Base-by-base conservation (phyloP, 1,140 invertebrate genomes). In the Wasmannia auropunctata region DNA sequence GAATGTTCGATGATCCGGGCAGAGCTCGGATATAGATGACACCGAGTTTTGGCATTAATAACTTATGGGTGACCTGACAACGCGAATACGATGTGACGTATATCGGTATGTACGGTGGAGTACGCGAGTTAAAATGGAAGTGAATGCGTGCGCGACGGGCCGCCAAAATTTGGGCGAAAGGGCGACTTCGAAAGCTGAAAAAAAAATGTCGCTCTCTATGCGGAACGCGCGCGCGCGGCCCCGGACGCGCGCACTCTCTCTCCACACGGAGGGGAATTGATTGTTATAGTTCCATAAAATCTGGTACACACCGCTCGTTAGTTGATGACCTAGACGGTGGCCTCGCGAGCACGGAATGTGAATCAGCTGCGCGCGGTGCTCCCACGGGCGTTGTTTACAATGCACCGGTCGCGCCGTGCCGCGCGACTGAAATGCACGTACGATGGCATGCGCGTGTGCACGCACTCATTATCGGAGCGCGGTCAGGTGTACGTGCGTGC, bases 301-400 rank as follows among this genome's bases (percentile, higher is more conserved):
- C 88, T 86, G 88, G 83, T 49, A 37, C 62, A 46, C 49, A 58
- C 51, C 49, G 69, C 58, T 84, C 76, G 85, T 89, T 89, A 89
- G 70, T n/a, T 58, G 86, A 90, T 67, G 77, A 86, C 77, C 87
- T 84, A 88, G 87, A 88, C 77, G 75, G 25, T 72, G 89, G 65
- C 49, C 83, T 80, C 89, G 83, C 67, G 31, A 56, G 69, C 63
- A 31, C 56, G 84, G 87, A 91, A 90, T 90, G 89, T 81, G 90
- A 91, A 91, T 91, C 84, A 87, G 80, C 69, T 70, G 86, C 43
- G 54, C 54, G 43, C 54, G 84, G 22, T 67, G 79, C 86, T 91
- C 88, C 88, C 86, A 88, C 86, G 86, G 77, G 74, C 86, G 74
- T 88, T 88, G 86, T 90, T 90, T 90, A 88, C 89, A 84, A 74